Evolutionary conservation across 2,888 invertebrate species (phyloP), one percentile per base, ranked within the genome.

Genomic region (Drosophila nigricruria): DNA sequence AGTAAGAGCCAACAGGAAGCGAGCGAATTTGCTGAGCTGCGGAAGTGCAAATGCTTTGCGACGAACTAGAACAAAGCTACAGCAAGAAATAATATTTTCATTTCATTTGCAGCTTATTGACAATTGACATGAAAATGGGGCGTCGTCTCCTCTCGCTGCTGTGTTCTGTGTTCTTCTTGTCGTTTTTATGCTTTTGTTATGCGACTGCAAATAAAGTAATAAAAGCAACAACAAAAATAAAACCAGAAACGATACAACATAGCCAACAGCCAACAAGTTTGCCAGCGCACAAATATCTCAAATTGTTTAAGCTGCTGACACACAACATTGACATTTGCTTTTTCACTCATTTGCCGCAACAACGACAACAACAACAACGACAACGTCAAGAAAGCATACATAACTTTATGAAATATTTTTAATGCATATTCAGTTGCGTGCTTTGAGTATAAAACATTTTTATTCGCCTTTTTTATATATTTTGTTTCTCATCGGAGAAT

Each of bases 61-160:
- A 70, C 66, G 56, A 75, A 69, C 60, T 69, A 56, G 70, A 64
- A 60, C 64, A 74, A 59, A 59, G 52, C 61, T 40, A 43, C 54
- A 60, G 54, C 60, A 62, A 58, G 62, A 80, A 72, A 89, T 81
- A 89, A 89, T 88, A 89, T 85, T 88, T 88, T 88, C 85, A 88
- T 89, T 88, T 82, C 85, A 88, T 88, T 89, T 87, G 85, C 91
- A 90, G 87, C 91, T 90, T 90, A 91, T 91, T 91, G 90, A 89
- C 88, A 90, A 87, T 88, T 91, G 89, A 90, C 90, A 90, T 90
- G 90, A 82, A 90, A 85, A 81, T 83, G 83, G 67, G 61, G 36
- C 65, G 57, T 45, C 65, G 57, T 45, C 30, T 20, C 30, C 47
- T 5, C 47, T 2, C 45, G 16, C 43, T 27, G 45, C 45, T 45